Evolutionary conservation across 2,113 vertebrate genomes (phyloP), one percentile per base, ranked within the genome.

Genomic region (Psophia crepitans): DNA sequence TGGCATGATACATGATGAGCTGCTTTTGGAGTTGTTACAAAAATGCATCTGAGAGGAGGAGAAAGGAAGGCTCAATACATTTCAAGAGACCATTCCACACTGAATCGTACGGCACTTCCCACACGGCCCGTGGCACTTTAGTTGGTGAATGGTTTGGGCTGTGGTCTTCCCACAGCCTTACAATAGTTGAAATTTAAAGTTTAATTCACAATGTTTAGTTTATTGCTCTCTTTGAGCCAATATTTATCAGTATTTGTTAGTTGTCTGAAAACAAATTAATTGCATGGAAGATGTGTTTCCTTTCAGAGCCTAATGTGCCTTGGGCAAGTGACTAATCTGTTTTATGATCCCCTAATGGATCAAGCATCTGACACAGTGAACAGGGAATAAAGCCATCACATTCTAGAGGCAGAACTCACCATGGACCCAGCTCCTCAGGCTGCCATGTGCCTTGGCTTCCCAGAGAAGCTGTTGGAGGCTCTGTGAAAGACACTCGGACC

Each of bases 61-160:
- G 51, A 51, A 66, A 51, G 16, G 28, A 80, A 75, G 15, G 63
- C 53, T 77, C 51, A 28, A 12, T 57, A 32, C 12, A 24, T 66
- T 87, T 83, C 9, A 27, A 66, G 35, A 70, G 14, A 39, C 24
- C 2, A 0, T 48, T 81, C 37, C 49, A 35, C 43, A 35, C 28
- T 54, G 39, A 88, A 49, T 68, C n/a, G 26, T 35, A 16, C 26
- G 21, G 27, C 28, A 37, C 24, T 56, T 88, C n/a, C 60, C 28
- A 60, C 64, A 68, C 12, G 23, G 30, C 41, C 71, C 0, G 0
- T 58, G 63, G 74, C 43, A 63, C 0, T 0, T 73, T 53, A 61
- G 30, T 30, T 68, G 43, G 35, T 56, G 48, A 76, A 21, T 0
- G 0, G 26, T 44, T 94, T 26, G 26, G 21, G 35, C 21, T 54